Base-by-base conservation (phyloP, 2,113 vertebrate species). In the Phyllostomus hastatus region DNA sequence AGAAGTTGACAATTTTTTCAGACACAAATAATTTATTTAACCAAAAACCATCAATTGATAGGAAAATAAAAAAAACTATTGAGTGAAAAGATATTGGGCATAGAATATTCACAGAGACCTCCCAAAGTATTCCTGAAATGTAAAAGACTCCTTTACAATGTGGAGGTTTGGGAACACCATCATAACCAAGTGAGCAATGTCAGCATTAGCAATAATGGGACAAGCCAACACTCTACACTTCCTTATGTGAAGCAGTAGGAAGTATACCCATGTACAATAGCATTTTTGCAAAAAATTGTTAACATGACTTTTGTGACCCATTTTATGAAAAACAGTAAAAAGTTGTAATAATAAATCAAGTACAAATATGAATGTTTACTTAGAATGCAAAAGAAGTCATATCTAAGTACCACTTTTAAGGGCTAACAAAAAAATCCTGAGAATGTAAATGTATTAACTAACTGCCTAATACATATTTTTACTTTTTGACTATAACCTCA, bases 261-360 rank as follows among this genome's bases (percentile, higher is more conserved):
- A 28, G 16, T n/a, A 66, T 3, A 41, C 22, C 7, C 31, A 20
- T 17, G 10, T 31, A 64, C 28, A 31, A 64, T 14, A 57, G 28
- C 5, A 76, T 35, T 48, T 64, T 72, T 91, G 61, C 24, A 31
- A 31, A 95, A 33, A 50, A n/a, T 20, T 19, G 35, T 76, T 20
- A 76, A 76, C 31, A n/a, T 76, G 28, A 26, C 79, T 78, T 95
- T 85, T 33, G 35, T 64, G 54, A 90, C 2, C 19, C 28, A 79
- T 43, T 86, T 85, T 64, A 93, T 83, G 22, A 87, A 94, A 95
- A 76, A 88, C 64, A 66, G 26, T 81, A 46, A 73, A 70, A 87
- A 66, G 2, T 69, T 83, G 69, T 87, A 31, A 83, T 8, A 88
- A 24, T 90, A 90, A 96, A 50, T 54, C 22, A 88, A 35, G 5